phyloP scores from a whole-genome alignment of 2,888 invertebrate genomes.

The Oscheius onirici region DNA sequence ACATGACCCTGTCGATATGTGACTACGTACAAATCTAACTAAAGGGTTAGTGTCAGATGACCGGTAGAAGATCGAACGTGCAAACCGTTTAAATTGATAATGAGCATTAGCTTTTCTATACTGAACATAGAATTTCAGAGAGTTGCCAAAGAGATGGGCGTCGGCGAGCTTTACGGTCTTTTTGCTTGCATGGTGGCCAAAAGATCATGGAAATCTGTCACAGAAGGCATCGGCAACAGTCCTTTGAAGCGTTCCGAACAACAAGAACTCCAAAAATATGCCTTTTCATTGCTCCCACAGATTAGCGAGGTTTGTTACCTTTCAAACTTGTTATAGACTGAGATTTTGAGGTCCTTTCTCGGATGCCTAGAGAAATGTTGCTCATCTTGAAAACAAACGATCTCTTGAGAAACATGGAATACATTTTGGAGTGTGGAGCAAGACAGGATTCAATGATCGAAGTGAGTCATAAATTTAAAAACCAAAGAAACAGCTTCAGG shows the following conservation, averaged over 20 bases:
- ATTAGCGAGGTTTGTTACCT: constrained; percentile 57
- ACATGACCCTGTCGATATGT: no score
- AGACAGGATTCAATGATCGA: constrained; percentile 63
- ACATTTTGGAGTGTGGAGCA: constrained; percentile 53
- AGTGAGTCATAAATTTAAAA: constrained; percentile 32
- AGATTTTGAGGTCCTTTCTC: constrained; percentile 85
- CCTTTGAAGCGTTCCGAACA: constrained; percentile 50
- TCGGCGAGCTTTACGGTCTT: constrained; percentile 85
- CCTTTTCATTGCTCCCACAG: constrained; percentile 65
- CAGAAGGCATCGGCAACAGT: constrained; percentile 83
- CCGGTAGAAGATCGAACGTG: no score
- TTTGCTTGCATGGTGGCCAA: constrained; percentile 96
- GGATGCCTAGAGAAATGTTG: constrained; percentile 91
- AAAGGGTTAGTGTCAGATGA: no score
- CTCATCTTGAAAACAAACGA: constrained; percentile 96
- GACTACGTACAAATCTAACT: no score
- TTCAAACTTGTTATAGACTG: no score
- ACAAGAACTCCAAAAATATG: constrained; percentile 58
- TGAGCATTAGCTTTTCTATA: neutral
- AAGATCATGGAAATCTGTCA: constrained; percentile 86
- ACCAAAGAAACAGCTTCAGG: constrained; percentile 50
- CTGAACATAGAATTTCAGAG: neutral
- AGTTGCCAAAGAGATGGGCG: constrained; percentile 84
- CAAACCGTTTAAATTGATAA: neutral
- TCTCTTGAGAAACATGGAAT: constrained; percentile 74